Evolutionary conservation across 2,888 invertebrate species (phyloP).

Genomic region (Diogma glabrata): DNA sequence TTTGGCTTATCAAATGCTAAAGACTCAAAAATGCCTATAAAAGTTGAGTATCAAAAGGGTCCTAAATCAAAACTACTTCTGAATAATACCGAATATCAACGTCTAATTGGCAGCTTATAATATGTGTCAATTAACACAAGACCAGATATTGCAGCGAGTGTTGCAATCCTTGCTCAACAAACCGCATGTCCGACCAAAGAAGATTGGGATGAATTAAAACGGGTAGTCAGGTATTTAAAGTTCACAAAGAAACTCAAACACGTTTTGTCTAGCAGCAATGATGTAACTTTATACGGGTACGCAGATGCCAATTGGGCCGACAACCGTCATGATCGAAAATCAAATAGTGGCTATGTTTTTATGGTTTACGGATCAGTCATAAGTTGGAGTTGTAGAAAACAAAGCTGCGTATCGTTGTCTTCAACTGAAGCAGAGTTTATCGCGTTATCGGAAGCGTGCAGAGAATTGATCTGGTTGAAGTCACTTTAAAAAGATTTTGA

Average conservation of each 20-base stretch:
- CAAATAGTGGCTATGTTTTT: conserved; percentile 24
- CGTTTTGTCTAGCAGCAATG: not conserved
- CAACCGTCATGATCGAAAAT: conserved; percentile 23
- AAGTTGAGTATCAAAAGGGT: not conserved
- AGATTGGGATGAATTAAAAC: not conserved
- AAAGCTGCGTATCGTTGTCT: too few relatives aligned
- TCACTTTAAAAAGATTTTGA: too few relatives aligned
- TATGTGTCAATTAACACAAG: not conserved
- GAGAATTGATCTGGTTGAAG: too few relatives aligned
- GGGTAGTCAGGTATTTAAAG: not conserved
- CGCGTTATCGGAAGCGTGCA: too few relatives aligned
- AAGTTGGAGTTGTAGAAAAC: too few relatives aligned
- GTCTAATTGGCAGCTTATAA: not conserved
- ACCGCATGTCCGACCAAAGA: not conserved
- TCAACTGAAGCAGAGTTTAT: too few relatives aligned
- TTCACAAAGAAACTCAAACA: too few relatives aligned
- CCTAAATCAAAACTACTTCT: not conserved
- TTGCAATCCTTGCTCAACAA: not conserved
- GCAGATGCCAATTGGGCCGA: conserved; percentile 28
- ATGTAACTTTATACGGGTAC: conserved; percentile 16
- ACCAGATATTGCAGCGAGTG: not conserved
- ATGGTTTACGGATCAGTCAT: too few relatives aligned
- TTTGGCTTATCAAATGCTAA: not conserved
- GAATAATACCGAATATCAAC: not conserved
- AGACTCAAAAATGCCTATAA: not conserved